These are phyloP conservation scores for Leptinotarsa haldemani DNA, from an alignment of 2,888 invertebrate genomes.

Conservation along the genomic window DNA sequence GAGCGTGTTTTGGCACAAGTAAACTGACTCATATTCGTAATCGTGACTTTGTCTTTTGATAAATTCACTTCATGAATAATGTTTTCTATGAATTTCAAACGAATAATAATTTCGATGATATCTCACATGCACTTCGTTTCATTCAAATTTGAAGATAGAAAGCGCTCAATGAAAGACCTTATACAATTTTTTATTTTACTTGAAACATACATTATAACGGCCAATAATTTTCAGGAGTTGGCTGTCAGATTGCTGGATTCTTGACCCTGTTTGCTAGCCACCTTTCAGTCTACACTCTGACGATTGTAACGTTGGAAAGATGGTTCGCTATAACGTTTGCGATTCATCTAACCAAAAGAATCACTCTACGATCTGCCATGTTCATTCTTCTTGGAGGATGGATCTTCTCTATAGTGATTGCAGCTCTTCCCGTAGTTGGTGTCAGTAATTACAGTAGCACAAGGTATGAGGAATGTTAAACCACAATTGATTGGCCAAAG, in stretches of 20 bases:
- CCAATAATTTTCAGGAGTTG: constrained; percentile 68
- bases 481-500: neutral
- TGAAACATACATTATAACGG: no score
- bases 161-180: no score
- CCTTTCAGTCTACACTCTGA: constrained; percentile 87
- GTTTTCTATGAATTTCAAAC: no score
- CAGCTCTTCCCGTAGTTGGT: constrained; percentile 82
- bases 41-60: no score
- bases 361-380: constrained; percentile 78
- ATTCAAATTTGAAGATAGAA: no score
- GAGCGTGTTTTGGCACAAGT: no score
- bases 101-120: no score
- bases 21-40: no score
- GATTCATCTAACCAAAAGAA: constrained; percentile 83
- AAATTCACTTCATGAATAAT: no score
- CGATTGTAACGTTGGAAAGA: constrained; percentile 86
- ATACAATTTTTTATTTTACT: no score
- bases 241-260: constrained; percentile 89
- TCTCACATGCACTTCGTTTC: no score
- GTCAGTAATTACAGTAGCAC: constrained; percentile 91
- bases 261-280: constrained; percentile 89
- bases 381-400: constrained; percentile 84
- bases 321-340: constrained; percentile 88
- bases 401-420: constrained; percentile 82
- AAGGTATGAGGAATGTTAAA: constrained; percentile 65